Conservation (phyloP, 2,888 invertebrate species). For the Nemurella pictetii region DNA sequence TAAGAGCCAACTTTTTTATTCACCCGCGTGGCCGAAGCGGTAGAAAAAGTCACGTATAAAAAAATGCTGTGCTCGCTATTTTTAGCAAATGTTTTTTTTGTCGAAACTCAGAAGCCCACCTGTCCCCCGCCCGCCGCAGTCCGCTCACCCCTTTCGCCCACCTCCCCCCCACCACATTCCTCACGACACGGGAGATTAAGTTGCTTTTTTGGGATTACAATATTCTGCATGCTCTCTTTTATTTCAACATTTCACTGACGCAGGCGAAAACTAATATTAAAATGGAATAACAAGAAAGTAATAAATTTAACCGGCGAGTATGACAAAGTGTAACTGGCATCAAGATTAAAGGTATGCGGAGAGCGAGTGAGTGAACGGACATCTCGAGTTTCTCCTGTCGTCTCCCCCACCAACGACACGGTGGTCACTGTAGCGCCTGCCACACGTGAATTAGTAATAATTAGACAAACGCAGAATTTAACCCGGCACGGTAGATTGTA, state of each 20-base stretch:
- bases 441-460: background rate
- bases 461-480: background rate
- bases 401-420: background rate
- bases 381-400: too few species aligned
- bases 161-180: background rate
- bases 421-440: too few species aligned
- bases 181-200: background rate
- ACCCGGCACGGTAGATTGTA: background rate
- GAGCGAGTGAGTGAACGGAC: too few species aligned
- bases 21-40: background rate
- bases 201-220: background rate
- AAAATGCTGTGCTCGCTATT: background rate
- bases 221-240: background rate
- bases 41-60: background rate
- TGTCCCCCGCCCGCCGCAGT: background rate
- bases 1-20: background rate
- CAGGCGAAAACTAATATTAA: background rate
- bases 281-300: background rate
- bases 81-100: background rate
- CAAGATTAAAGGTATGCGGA: background rate
- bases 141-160: background rate
- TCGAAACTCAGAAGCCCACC: background rate
- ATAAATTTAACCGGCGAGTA: background rate
- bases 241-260: background rate
- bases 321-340: background rate